Evolutionary conservation across 2,113 vertebrate species (phyloP).

Genomic region (Corythornis cristatus): DNA sequence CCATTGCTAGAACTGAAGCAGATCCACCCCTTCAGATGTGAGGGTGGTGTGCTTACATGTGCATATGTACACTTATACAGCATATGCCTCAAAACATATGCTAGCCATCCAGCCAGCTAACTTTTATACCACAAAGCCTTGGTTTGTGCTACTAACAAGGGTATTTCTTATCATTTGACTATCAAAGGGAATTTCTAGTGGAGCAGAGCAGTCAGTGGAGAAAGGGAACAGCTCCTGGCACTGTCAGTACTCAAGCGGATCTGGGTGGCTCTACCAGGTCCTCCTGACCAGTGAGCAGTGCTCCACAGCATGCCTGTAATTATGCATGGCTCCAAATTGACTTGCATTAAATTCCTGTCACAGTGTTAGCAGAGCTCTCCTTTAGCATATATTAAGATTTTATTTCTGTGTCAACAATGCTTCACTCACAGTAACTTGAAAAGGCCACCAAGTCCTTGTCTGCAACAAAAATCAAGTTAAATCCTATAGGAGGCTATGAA

Average conservation of each 20-base stretch:
- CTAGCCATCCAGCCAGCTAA: background rate
- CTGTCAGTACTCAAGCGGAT: background rate
- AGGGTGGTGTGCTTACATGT: background rate
- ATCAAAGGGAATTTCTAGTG: background rate
- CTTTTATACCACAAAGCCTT: background rate
- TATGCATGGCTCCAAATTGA: background rate
- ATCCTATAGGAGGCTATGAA: conserved; percentile 27
- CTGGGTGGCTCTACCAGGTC: background rate
- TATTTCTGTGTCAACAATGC: background rate
- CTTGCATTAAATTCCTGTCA: conserved; percentile 13
- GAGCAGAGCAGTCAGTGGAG: background rate
- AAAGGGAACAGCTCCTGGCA: background rate
- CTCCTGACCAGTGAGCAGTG: fast-evolving
- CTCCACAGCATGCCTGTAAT: background rate
- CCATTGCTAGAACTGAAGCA: background rate
- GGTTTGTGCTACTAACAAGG: background rate
- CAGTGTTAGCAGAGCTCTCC: background rate
- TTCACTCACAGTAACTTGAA: background rate
- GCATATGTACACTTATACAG: background rate
- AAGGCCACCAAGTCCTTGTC: background rate
- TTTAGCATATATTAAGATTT: conserved; percentile 27
- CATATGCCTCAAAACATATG: background rate
- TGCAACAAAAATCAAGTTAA: background rate
- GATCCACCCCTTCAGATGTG: background rate
- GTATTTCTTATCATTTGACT: fast-evolving